Evolutionary conservation across 2,888 invertebrate genomes (phyloP).

Genomic region (Volucella bombylans): DNA sequence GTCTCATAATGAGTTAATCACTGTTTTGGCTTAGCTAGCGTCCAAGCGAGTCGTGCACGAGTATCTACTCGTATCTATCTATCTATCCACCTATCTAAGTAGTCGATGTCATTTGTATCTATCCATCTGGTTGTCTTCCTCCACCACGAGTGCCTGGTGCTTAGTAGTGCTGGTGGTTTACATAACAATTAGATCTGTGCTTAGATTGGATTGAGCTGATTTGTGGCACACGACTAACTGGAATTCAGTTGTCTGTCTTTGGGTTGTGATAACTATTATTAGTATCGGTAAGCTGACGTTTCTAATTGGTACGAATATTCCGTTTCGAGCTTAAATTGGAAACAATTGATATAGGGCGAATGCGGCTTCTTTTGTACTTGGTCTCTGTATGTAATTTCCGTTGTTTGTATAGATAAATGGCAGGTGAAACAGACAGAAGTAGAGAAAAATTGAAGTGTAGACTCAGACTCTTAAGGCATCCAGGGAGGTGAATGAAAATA

Average conservation of each 20-base stretch:
- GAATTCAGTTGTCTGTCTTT: conserved; percentile 60
- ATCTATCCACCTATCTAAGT: background rate
- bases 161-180: conserved; percentile 32
- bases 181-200: conserved; percentile 54
- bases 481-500: conserved; percentile 18
- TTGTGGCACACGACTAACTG: conserved; percentile 72
- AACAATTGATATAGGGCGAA: conserved; percentile 53
- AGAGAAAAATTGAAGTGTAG: background rate
- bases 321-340: conserved; percentile 45
- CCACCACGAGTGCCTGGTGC: too few species aligned
- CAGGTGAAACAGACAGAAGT: conserved; percentile 25
- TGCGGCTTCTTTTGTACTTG: conserved; percentile 35
- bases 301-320: conserved; percentile 39
- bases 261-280: conserved; percentile 50
- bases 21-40: conserved; percentile 47
- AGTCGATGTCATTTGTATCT: background rate
- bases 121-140: conserved; percentile 13
- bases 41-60: background rate
- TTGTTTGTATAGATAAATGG: conserved; percentile 1
- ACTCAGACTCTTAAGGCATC: background rate
- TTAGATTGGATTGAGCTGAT: conserved; percentile 41
- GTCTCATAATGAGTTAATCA: conserved; percentile 65
- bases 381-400: conserved; percentile 48
- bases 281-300: conserved; percentile 54
- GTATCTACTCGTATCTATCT: too few species aligned